phyloP scores from a whole-genome alignment of 2,113 vertebrate species.

The Drymodes brunneopygia region DNA sequence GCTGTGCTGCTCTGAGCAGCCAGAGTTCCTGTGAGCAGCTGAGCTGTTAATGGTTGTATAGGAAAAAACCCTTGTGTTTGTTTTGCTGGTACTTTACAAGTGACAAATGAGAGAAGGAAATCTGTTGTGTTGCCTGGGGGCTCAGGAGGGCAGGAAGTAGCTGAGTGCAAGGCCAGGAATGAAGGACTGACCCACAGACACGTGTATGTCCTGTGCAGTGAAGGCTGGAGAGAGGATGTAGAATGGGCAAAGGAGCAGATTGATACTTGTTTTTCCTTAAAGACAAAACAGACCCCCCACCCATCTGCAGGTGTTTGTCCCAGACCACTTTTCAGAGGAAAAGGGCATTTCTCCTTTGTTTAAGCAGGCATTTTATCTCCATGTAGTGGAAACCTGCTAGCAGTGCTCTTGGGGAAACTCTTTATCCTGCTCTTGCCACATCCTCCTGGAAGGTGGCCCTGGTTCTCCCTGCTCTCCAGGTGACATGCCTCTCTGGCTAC shows the following conservation, averaged over 20 bases:
- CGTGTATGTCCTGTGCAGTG: accelerated
- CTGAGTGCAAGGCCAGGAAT: not conserved
- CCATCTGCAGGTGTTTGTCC: not conserved
- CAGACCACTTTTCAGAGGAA: not conserved
- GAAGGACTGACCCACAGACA: not conserved
- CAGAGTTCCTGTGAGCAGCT: not conserved
- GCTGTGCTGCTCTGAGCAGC: not conserved
- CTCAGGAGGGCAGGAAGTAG: not conserved
- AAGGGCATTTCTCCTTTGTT: not conserved
- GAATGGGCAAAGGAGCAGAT: not conserved
- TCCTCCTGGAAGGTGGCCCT: not conserved
- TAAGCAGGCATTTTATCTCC: not conserved
- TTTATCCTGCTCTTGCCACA: not conserved
- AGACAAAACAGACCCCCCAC: too few relatives aligned
- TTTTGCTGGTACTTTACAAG: not conserved
- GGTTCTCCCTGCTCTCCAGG: not conserved
- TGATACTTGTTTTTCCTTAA: not conserved
- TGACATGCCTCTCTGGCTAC: not conserved
- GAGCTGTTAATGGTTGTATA: not conserved
- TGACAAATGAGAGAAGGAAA: not conserved
- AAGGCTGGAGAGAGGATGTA: not conserved
- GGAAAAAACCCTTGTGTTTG: not conserved
- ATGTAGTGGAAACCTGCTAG: not conserved
- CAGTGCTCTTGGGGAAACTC: not conserved
- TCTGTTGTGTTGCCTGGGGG: accelerated